Conservation (phyloP, 2,113 vertebrate species). For the Promerops cafer region DNA sequence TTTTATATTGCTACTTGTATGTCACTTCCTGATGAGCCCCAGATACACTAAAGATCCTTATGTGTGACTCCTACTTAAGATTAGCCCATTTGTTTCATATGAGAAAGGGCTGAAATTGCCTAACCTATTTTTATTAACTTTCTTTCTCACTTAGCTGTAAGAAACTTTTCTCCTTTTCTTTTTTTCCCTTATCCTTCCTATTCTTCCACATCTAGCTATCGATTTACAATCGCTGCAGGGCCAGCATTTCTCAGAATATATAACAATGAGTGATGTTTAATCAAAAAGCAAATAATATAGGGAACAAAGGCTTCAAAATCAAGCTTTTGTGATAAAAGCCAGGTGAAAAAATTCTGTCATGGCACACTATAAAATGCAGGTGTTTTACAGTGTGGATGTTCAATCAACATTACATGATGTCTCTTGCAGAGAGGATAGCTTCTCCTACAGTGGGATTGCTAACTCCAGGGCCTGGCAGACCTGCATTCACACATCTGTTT, state of each 20-base stretch:
- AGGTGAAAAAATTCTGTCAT: not conserved
- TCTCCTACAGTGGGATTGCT: not conserved
- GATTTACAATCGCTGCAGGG: not conserved
- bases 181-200: not conserved
- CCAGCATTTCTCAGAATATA: constrained; percentile 12
- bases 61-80: not conserved
- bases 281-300: constrained; percentile 28
- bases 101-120: constrained; percentile 1
- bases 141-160: not conserved
- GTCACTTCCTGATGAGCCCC: not conserved
- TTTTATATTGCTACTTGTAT: not conserved
- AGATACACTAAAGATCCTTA: not conserved
- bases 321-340: constrained; percentile 5
- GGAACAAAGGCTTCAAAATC: constrained; percentile 24
- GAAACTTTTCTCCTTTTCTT: not conserved
- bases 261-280: constrained; percentile 17
- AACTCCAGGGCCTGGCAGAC: not conserved
- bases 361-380: not conserved
- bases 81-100: constrained; percentile 16
- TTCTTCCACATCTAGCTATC: not conserved
- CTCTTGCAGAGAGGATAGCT: not conserved
- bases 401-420: not conserved
- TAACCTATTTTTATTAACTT: constrained; percentile 34
- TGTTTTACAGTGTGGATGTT: not conserved
- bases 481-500: not conserved